These are phyloP conservation scores for Eupithecia subumbrata DNA, from an alignment of 2,888 invertebrate species.

Conservation along the genomic window DNA sequence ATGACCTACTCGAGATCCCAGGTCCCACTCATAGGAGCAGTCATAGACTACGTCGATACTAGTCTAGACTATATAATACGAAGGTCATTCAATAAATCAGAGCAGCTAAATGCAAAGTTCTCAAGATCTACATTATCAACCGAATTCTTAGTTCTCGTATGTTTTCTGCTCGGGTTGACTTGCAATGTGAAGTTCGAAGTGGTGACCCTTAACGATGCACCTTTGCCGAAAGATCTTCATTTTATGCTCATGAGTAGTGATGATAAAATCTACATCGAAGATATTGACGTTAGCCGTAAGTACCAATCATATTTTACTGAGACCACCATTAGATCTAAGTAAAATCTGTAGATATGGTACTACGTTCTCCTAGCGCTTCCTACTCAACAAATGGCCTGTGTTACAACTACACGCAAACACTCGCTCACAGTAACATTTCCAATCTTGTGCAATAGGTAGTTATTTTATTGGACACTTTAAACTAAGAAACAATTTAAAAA, in stretches of 20 bases:
- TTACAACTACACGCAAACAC: too few species aligned
- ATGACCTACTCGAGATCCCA: conserved; percentile 68
- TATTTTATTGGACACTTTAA: too few species aligned
- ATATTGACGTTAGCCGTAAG: conserved; percentile 74
- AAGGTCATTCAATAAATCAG: conserved; percentile 62
- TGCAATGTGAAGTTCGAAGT: conserved; percentile 76
- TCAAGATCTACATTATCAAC: conserved; percentile 60
- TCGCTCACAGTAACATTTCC: too few species aligned
- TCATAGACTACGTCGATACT: conserved; percentile 71
- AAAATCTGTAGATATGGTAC: too few species aligned
- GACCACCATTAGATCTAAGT: background rate
- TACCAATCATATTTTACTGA: conserved; percentile 37
- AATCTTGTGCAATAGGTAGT: too few species aligned
- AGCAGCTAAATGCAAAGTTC: conserved; percentile 58
- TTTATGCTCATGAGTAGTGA: conserved; percentile 71
- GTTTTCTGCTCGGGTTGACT: conserved; percentile 64
- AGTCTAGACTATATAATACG: conserved; percentile 62
- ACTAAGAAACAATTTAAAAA: too few species aligned
- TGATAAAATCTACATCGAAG: conserved; percentile 73
- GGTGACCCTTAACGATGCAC: conserved; percentile 64
- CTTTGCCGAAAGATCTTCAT: conserved; percentile 69
- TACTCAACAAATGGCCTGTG: too few species aligned
- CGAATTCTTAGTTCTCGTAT: conserved; percentile 63
- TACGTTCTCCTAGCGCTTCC: too few species aligned
- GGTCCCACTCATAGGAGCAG: conserved; percentile 67